phyloP scores from a whole-genome alignment of 2,113 vertebrate species.

The Turnix velox region DNA sequence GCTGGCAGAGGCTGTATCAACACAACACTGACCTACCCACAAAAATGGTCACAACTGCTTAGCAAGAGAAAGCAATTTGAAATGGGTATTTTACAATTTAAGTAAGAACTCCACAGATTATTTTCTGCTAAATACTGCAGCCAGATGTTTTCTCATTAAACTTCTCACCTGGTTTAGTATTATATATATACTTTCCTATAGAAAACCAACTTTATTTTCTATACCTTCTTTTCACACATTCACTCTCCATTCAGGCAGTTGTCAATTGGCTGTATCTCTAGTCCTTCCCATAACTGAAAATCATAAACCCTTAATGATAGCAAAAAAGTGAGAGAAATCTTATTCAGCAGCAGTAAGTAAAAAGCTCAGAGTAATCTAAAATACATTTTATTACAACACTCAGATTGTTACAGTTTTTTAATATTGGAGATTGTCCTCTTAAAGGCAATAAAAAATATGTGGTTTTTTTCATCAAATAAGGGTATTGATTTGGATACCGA shows the following conservation, averaged over 20 bases:
- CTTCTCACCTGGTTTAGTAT: neutral
- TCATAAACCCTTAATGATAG: neutral
- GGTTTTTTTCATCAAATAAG: neutral
- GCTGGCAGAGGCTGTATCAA: neutral
- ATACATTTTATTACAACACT: neutral
- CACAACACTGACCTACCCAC: fast-evolving
- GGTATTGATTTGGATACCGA: neutral
- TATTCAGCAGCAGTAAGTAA: neutral
- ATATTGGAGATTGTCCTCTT: neutral
- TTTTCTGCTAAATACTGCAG: neutral
- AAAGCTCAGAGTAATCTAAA: neutral
- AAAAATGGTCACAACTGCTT: neutral
- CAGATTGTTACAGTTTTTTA: neutral
- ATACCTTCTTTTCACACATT: neutral
- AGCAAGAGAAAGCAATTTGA: neutral
- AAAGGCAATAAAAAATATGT: neutral
- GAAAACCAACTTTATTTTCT: neutral
- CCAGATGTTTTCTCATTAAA: neutral
- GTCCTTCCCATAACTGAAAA: neutral
- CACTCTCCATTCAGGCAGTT: neutral
- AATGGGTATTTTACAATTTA: neutral
- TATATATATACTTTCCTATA: neutral
- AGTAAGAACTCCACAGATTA: neutral
- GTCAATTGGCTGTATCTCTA: neutral
- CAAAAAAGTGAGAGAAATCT: neutral